phyloP scores from a whole-genome alignment of 2,797 vertebrate species.

The Rallus crepitans region DNA sequence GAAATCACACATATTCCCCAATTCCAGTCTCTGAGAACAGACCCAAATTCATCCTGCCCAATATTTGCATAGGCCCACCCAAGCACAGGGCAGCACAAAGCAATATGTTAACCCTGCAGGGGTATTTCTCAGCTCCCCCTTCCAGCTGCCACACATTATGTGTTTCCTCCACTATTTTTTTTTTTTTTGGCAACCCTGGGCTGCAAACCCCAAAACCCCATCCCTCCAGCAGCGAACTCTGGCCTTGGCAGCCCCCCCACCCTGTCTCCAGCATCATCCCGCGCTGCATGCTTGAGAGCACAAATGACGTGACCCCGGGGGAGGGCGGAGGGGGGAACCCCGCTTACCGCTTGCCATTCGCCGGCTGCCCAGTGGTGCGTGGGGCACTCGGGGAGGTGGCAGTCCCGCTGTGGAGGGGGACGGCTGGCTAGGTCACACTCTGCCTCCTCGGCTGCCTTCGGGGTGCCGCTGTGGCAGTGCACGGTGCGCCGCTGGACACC shows the following conservation, averaged over 20 bases:
- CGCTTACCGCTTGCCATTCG: slow-evolving; percentile 89
- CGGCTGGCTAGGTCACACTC: slow-evolving; percentile 79
- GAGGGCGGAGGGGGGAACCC: neutral
- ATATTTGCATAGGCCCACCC: slow-evolving; percentile 31
- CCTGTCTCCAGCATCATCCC: neutral
- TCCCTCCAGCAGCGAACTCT: slow-evolving; percentile 7
- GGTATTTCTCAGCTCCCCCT: neutral
- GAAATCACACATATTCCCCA: neutral
- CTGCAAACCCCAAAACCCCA: slow-evolving; percentile 1
- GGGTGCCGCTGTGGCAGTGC: slow-evolving; percentile 81
- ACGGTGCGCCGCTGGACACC: slow-evolving; percentile 85
- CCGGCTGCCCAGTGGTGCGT: slow-evolving; percentile 87
- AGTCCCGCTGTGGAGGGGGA: slow-evolving; percentile 83
- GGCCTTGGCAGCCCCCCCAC: neutral
- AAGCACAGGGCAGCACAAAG: neutral
- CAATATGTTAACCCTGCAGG: neutral
- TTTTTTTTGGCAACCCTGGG: neutral
- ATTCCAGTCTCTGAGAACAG: neutral
- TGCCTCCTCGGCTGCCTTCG: slow-evolving; percentile 73
- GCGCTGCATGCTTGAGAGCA: slow-evolving; percentile 40
- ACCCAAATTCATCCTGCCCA: neutral
- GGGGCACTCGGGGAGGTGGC: slow-evolving; percentile 82
- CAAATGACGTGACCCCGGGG: slow-evolving; percentile 10
- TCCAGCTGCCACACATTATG: neutral
- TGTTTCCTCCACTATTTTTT: neutral